phyloP scores from a whole-genome alignment of 2,797 vertebrate species.

The Hypotaenidia philippensis region DNA sequence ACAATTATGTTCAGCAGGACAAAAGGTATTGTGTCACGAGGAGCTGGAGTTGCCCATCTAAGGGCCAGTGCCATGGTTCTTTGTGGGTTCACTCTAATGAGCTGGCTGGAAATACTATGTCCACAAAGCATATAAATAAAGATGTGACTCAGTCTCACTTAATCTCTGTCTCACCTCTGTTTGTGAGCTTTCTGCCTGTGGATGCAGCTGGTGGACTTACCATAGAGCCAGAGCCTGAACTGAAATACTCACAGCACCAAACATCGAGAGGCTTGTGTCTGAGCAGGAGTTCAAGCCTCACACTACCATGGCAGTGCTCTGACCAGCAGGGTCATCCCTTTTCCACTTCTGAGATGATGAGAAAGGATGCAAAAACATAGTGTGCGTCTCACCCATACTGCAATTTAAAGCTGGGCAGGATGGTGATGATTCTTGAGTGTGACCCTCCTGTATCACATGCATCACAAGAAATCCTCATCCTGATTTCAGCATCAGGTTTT shows the following conservation, averaged over 20 bases:
- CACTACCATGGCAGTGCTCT: not conserved
- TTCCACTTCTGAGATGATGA: not conserved
- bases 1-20: not conserved
- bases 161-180: not conserved
- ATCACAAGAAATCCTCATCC: not conserved
- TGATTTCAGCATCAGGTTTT: not conserved
- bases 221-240: not conserved
- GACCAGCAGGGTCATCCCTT: not conserved
- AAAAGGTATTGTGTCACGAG: not conserved
- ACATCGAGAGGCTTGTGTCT: not conserved
- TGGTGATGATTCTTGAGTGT: not conserved
- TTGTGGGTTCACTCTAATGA: not conserved
- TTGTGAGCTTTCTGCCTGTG: not conserved
- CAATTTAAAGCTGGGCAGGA: not conserved
- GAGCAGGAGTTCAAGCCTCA: not conserved
- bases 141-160: not conserved
- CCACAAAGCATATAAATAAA: not conserved
- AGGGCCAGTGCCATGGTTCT: not conserved
- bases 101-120: not conserved
- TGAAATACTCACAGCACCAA: fast-evolving
- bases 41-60: not conserved
- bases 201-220: not conserved
- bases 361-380: not conserved
- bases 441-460: fast-evolving
- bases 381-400: not conserved